Percentiles rank a stretch among this genome's conserved stretches.
Evolutionary conservation across 2,888 invertebrate species (phyloP).

Genomic region (Lymantria monacha): DNA sequence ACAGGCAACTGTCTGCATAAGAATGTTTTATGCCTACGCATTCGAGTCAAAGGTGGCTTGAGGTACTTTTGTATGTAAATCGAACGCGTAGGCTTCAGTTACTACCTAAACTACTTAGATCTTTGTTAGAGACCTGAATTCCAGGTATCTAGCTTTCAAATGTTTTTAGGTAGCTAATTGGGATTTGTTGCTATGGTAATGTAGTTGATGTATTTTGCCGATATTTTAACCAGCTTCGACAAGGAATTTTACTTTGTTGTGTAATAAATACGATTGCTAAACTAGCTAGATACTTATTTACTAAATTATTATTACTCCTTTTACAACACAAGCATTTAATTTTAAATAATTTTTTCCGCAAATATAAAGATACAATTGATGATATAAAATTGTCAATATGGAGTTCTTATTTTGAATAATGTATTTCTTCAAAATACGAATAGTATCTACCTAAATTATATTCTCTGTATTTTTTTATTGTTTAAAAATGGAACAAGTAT

Average conservation of each 20-base stretch:
- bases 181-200: conserved; percentile 15
- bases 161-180: conserved; percentile 36
- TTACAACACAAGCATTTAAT: neutral
- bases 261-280: neutral
- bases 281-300: neutral
- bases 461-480: no score
- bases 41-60: conserved; percentile 50
- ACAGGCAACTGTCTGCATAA: conserved; percentile 33
- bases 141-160: conserved; percentile 24
- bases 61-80: conserved; percentile 81
- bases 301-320: neutral
- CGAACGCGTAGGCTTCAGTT: conserved; percentile 65
- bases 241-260: conserved; percentile 1
- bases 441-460: no score
- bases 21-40: conserved; percentile 74
- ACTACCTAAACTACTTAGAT: conserved; percentile 40
- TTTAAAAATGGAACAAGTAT: no score
- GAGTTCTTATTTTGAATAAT: no score
- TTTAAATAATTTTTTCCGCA: no score
- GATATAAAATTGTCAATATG: no score
- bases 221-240: conserved; percentile 6
- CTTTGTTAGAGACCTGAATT: conserved; percentile 57
- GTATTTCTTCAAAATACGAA: no score
- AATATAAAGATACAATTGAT: no score
- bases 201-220: conserved; percentile 6